These are phyloP conservation scores for Palloptera scutellata DNA, from an alignment of 2,888 invertebrate genomes.

Conservation along the genomic window DNA sequence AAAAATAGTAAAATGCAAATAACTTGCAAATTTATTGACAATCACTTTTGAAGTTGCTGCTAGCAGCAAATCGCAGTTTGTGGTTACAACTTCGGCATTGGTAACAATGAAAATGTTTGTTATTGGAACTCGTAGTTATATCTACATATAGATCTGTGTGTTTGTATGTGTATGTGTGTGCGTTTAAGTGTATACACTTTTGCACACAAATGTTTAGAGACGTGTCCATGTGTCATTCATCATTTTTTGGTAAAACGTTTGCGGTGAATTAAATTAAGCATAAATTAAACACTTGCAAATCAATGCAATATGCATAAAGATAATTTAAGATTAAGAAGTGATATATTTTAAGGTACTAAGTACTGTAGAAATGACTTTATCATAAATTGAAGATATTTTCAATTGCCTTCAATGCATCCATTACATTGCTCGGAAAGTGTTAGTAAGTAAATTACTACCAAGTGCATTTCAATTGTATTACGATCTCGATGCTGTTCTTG, in stretches of 20 bases:
- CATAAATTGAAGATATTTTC: no score
- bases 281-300: neutral
- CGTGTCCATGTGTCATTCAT: neutral
- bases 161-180: neutral
- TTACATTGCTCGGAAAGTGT: no score
- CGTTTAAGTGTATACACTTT: neutral
- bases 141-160: neutral
- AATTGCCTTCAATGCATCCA: no score
- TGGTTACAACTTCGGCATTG: neutral
- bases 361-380: no score
- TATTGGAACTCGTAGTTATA: no score
- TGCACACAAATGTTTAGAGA: no score
- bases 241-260: neutral
- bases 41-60: slow-evolving; percentile 4
- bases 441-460: no score
- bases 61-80: slow-evolving; percentile 23
- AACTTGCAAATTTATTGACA: slow-evolving; percentile 28
- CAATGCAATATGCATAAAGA: neutral
- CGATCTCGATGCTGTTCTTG: no score
- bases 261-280: neutral
- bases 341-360: neutral
- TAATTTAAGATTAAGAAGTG: neutral
- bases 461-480: no score
- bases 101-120: no score
- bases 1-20: slow-evolving; percentile 13